A percentile compares a stretch with the other conserved stretches of the same genome.
These are phyloP conservation scores for Hystrix cristata DNA, from an alignment of 2,113 vertebrate species.

Conservation along the genomic window DNA sequence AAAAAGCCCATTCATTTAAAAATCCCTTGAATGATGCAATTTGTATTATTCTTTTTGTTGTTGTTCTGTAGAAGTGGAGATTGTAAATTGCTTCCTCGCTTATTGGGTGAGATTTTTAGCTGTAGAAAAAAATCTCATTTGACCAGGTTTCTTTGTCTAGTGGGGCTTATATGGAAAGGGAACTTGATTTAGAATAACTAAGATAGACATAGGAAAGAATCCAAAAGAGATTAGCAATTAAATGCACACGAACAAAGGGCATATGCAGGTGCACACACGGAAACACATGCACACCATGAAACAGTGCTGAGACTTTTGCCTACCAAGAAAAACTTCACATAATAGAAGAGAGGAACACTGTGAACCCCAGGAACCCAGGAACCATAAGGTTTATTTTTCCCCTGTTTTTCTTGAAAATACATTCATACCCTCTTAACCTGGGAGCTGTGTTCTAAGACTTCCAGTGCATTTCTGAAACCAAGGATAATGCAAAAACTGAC, in stretches of 20 bases:
- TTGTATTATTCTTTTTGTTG: neutral
- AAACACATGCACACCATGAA: neutral
- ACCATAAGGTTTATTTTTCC: neutral
- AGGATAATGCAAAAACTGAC: no score
- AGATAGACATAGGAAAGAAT: neutral
- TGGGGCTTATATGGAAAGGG: neutral
- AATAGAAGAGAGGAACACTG: neutral
- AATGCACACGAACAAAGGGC: no score
- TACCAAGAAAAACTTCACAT: neutral
- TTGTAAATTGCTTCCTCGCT: neutral
- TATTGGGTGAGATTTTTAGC: neutral
- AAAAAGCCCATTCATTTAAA: neutral
- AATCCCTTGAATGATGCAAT: neutral
- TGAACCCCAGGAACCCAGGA: neutral
- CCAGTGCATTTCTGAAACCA: no score
- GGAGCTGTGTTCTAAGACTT: neutral
- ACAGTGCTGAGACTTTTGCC: neutral
- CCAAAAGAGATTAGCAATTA: neutral
- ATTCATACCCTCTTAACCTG: neutral
- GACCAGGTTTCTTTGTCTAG: neutral
- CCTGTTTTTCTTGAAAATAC: neutral
- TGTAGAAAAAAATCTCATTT: neutral
- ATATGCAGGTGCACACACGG: fast-evolving
- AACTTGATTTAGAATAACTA: neutral
- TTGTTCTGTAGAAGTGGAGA: neutral